Base-by-base conservation (phyloP, 2,888 invertebrate genomes). In the Habroteleia sp. region DNA sequence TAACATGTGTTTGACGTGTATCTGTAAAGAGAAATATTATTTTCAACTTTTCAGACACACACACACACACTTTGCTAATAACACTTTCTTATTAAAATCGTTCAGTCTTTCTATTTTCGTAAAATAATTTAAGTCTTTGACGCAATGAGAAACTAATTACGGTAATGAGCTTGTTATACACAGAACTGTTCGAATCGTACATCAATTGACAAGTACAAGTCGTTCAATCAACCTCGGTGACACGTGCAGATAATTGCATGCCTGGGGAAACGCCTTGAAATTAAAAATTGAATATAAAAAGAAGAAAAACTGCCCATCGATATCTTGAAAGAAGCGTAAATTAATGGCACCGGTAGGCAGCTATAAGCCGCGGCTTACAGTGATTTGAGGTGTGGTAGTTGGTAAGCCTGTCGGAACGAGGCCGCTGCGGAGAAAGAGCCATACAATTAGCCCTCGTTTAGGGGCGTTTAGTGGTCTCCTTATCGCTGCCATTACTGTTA, bases 371-470 rank as follows among this genome's bases (percentile, higher is more conserved):
- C 73, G 73, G 66, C 74, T 74, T 74, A 78, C 74, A 58, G 58
- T 65, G 56, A 66, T 60, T 74, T 60, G 14, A 39, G 60, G 52
- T 37, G 58, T 33, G 52, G 10, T 35, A 29, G 63, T 52, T 50
- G 33, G 10, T 54, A 20, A 14, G 25, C 25, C 13, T 41, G 58
- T 48, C 46, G 35, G 29, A 50, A 50, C 48, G 56, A 63, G 20
- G 35, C 44, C 29, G 42, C 31, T 8, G 39, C 39, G n/a, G 68
- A 46, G 68, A 68, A 60, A 76, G 65, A 77, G 79, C 62, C 68
- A 78, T 83, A 79, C 84, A 88, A 88, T 88, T 88, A 87, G 84
- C 79, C 83, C 85, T 87, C 87, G 84, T 88, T 88, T 88, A 87
- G 81, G 82, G 83, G 80, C 86, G 84, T 88, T 88, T 88, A 88